Percentiles rank a stretch among this genome's conserved stretches.
phyloP scores from a whole-genome alignment of 2,113 vertebrate species.

The Andinoacara biseriatus region DNA sequence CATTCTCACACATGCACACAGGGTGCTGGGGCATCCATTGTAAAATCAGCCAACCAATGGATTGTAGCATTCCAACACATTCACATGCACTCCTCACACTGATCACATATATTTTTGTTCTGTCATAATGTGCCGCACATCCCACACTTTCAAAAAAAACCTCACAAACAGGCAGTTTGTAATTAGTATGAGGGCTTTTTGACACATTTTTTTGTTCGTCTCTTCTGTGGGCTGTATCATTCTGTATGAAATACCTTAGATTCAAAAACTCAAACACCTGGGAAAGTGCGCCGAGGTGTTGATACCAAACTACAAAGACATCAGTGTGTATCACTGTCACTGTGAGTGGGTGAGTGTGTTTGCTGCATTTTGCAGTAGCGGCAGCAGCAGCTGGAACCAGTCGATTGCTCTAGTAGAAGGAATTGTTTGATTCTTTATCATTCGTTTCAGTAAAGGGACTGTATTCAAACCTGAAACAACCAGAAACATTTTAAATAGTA shows the following conservation, averaged over 20 bases:
- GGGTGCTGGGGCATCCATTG: not conserved
- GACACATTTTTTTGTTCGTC: conserved; percentile 18
- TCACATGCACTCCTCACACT: conserved; percentile 10
- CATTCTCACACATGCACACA: conserved; percentile 11
- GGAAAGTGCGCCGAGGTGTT: conserved; percentile 12
- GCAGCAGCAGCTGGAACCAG: conserved; percentile 23
- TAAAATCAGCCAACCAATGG: conserved; percentile 41
- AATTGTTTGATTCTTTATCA: conserved; percentile 20
- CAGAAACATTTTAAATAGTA: not conserved
- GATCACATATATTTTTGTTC: conserved; percentile 33
- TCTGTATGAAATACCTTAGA: not conserved
- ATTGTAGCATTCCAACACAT: conserved; percentile 12
- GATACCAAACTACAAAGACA: conserved; percentile 32
- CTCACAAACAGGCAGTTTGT: conserved; percentile 19
- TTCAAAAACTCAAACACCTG: conserved; percentile 11
- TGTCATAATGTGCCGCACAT: conserved; percentile 40
- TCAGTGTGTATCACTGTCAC: conserved; percentile 13
- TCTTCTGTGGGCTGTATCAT: not conserved
- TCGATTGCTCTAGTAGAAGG: conserved; percentile 15
- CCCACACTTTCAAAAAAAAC: conserved; percentile 1
- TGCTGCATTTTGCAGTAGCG: conserved; percentile 13
- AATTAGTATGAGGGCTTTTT: conserved; percentile 14
- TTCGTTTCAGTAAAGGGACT: conserved; percentile 19
- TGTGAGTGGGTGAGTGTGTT: conserved; percentile 9
- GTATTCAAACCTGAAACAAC: not conserved